Base-by-base conservation (phyloP, 2,888 invertebrate species). In the Drosophila pseudotakahashii region DNA sequence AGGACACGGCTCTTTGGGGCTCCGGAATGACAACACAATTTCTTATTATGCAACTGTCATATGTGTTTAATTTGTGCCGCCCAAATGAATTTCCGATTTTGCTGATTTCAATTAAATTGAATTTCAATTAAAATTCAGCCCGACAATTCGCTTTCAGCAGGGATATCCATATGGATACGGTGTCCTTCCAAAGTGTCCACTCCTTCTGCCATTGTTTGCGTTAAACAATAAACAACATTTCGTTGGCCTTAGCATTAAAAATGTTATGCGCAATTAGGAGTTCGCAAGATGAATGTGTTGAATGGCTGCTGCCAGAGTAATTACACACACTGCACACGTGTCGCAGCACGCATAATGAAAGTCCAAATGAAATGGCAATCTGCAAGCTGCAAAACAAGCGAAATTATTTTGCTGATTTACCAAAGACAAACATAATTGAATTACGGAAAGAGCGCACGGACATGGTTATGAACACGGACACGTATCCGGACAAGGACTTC, bases 351-450 rank as follows among this genome's bases (percentile, higher is more conserved):
- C 81, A 82, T 77, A 82, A 86, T 81, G 69, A 77, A 83, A 79
- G 52, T 57, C 39, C 62, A 39, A 55, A 76, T 63, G 55, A 45
- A 59, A 67, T 55, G 60, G 45, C 54, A 73, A 75, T 44, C 42
- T 19, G 44, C 44, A 45, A n/a, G 76, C 42, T 58, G 69, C 76
- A 80, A 67, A 81, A 72, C 79, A 79, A 69, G 73, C 77, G 81
- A 72, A 82, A 79, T 79, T 83, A 75, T 88, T 86, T 71, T 82
- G 72, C 86, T 88, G 82, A 82, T 86, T 85, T 82, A 59, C 76
- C 73, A 88, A 86, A 89, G 87, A 80, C 87, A 86, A 86, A 84
- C 68, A 78, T 88, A 84, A 84, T 84, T 84, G 63, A 84, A 84
- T 84, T 84, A 88, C 59, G 64, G 76, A 61, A 55, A 55, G 45